phyloP scores from a whole-genome alignment of 2,797 vertebrate genomes.

The Sandelia bainsii region DNA sequence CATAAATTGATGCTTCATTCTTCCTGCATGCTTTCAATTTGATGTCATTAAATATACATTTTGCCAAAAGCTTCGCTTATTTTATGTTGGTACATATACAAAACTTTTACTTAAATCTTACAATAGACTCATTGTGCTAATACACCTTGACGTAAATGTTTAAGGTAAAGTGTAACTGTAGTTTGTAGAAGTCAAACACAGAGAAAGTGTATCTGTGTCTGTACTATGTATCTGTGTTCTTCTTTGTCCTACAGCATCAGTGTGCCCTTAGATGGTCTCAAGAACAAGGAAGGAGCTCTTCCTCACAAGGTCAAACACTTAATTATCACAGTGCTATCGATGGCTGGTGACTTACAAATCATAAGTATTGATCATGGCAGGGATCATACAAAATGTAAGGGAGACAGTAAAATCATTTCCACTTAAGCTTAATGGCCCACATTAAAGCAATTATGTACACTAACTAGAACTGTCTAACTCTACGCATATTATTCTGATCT shows the following conservation, averaged over 20 bases:
- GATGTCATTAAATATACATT: slow-evolving; percentile 66
- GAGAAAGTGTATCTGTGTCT: neutral
- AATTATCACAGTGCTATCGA: slow-evolving; percentile 85
- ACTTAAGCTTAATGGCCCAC: slow-evolving; percentile 97
- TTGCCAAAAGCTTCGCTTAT: slow-evolving; percentile 62
- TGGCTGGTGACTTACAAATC: slow-evolving; percentile 92
- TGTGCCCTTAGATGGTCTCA: slow-evolving; percentile 80
- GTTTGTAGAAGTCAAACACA: neutral
- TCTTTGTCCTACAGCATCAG: slow-evolving; percentile 50
- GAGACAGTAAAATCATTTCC: slow-evolving; percentile 93
- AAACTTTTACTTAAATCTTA: neutral
- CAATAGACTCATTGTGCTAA: neutral
- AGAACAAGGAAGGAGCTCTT: slow-evolving; percentile 86
- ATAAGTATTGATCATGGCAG: slow-evolving; percentile 93
- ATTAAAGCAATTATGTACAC: slow-evolving; percentile 94
- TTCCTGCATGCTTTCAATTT: slow-evolving; percentile 52
- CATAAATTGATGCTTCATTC: slow-evolving; percentile 25
- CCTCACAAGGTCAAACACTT: slow-evolving; percentile 89
- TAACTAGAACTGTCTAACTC: slow-evolving; percentile 87
- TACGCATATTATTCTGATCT: slow-evolving; percentile 79
- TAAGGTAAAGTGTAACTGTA: neutral
- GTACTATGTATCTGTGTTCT: neutral
- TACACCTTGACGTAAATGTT: slow-evolving; percentile 1
- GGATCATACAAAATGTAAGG: slow-evolving; percentile 89
- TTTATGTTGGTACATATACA: slow-evolving; percentile 41